phyloP scores from a whole-genome alignment of 2,797 vertebrate genomes.

The Tragelaphus eurycerus region DNA sequence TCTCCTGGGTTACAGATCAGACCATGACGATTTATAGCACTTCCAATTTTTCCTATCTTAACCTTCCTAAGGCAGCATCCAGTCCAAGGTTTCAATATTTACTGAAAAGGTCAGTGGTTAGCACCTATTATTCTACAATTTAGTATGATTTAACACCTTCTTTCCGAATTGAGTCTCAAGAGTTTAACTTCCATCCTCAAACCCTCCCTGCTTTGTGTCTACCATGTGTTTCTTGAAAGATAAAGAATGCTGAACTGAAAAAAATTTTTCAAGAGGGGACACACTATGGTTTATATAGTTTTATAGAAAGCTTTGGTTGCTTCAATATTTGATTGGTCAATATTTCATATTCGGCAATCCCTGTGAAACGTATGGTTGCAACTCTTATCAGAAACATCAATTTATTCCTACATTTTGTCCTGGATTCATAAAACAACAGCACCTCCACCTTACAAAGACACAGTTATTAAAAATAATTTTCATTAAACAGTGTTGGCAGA shows the following conservation, averaged over 20 bases:
- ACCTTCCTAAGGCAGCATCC: not conserved
- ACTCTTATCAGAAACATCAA: not conserved
- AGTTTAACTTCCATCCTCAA: not conserved
- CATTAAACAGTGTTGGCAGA: not conserved
- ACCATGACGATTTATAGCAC: not conserved
- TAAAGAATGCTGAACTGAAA: not conserved
- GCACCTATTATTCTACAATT: not conserved
- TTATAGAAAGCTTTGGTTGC: not conserved
- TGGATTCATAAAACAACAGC: not conserved
- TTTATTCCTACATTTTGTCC: not conserved
- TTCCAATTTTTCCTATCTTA: not conserved
- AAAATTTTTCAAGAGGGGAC: not conserved
- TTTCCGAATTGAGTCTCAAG: not conserved
- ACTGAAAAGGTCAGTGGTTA: not conserved
- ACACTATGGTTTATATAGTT: not conserved
- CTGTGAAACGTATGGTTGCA: not conserved
- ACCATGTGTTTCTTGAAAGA: conserved; percentile 5
- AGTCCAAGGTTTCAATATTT: not conserved
- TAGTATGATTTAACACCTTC: not conserved
- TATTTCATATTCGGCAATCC: not conserved
- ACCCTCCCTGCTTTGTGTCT: not conserved
- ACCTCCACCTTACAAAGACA: not conserved
- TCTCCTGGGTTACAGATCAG: not conserved
- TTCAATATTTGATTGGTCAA: not conserved
- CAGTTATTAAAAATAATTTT: conserved; percentile 33